Percentiles rank a stretch among this genome's conserved stretches.
Evolutionary conservation across 2,113 vertebrate species (phyloP).

Genomic region (Xiphophorus maculatus): DNA sequence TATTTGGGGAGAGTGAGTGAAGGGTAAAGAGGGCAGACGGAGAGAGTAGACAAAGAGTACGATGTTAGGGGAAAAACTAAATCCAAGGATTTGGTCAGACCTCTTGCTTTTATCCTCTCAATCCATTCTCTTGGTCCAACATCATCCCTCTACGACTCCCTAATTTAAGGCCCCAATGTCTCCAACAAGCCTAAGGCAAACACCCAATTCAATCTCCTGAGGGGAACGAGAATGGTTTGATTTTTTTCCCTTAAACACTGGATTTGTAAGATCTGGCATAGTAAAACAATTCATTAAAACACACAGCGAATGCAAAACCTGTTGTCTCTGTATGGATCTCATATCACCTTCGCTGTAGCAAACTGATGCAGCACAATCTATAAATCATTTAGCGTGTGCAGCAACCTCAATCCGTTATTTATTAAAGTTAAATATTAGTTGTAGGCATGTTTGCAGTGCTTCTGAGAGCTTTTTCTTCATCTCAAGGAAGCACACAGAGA

Average conservation of each 20-base stretch:
- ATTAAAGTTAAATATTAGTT: constrained; percentile 28
- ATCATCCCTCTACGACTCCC: constrained; percentile 2
- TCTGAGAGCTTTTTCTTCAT: background rate
- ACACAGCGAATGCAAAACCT: background rate
- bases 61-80: constrained; percentile 9
- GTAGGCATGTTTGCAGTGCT: background rate
- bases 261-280: background rate
- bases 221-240: background rate
- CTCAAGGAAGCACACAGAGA: background rate
- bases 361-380: constrained; percentile 1
- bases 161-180: constrained; percentile 39
- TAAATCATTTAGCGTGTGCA: constrained; percentile 13
- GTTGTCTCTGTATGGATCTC: background rate
- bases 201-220: background rate
- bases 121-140: constrained; percentile 15
- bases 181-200: constrained; percentile 13
- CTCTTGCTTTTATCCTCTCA: constrained; percentile 18
- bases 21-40: background rate
- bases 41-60: background rate
- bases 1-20: background rate
- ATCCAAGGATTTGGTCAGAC: constrained; percentile 19
- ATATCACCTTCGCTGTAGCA: constrained; percentile 1
- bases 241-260: background rate
- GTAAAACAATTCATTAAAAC: background rate
- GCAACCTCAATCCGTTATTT: constrained; percentile 15